Base-by-base conservation (phyloP, 2,888 invertebrate species). In the Hyppa rectilinea region DNA sequence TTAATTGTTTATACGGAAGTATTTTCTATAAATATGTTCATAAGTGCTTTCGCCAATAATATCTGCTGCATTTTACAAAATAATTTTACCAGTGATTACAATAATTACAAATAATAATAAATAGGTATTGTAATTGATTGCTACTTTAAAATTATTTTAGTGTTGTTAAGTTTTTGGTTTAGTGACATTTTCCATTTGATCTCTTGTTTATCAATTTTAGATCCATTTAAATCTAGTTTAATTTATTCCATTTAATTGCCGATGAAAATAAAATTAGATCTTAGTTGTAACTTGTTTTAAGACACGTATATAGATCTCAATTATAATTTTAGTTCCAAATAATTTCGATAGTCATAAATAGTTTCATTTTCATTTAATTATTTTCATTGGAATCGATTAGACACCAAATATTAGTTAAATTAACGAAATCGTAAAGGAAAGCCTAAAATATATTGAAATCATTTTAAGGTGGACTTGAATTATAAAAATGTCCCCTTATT, bases 321-420 rank as follows among this genome's bases (percentile, higher is more conserved):
- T 89, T 92, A 90, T 91, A 87, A 91, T 90, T 92, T 93, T 90
- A 95, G 92, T 95, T 94, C 95, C 94, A 95, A 95, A 95, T 93
- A 92, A 90, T 91, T 83, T 89, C 90, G 89, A 91, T 95, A 95
- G 95, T 96, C 94, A 94, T 92, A 90, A 87, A 76, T 75, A 79
- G 62, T 26, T 87, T 83, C 87, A 88, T 88, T 87, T 81, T 80
- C 77, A 78, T 84, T 87, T 83, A 78, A 83, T 88, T 90, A 89
- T 87, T 89, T 89, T 83, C 87, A 87, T 91, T 87, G 87, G 85
- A 87, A 91, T 92, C 84, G 85, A 91, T 92, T 92, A 92, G 91
- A 93, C 89, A 87, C 95, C 95, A 95, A 96, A 95, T 94, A 96
- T 95, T 95, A 95, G 94, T 92, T 92, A 92, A 93, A 90, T 91